Base-by-base conservation (phyloP, 2,797 vertebrate genomes). In the Acropternis orthonyx region DNA sequence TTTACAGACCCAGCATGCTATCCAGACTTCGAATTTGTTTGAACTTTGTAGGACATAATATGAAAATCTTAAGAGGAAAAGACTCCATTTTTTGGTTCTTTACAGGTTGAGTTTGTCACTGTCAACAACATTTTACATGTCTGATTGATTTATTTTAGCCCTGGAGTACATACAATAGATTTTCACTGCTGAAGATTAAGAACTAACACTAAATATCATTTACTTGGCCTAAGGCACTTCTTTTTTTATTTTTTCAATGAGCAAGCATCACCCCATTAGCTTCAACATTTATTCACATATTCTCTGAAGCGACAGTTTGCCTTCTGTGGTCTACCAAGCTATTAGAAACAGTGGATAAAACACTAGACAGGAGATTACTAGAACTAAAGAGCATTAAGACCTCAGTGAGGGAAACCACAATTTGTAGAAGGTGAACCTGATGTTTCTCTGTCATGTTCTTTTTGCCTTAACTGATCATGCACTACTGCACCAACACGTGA, bases 261-360 rank as follows among this genome's bases (percentile, higher is more conserved):
- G 41, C 59, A 95, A 96, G 90, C 95, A 85, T 94, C 12, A 8
- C 78, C 73, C 54, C 90, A 94, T 95, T 97, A 97, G 80, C 91
- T 93, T 89, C 92, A 96, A 68, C 95, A 73, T 88, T 87, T 89
- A 56, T 92, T 95, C 95, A 63, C 13, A 1, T 92, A 66, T 63
- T 92, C 81, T 96, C 88, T 91, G 86, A 94, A 77, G 49, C 85
- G 77, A 97, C 79, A 74, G 84, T 85, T 88, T 44, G 66, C 82
- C 74, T 95, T 96, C 91, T 95, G 89, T 94, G 77, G 39, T 95
- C 88, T 93, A 76, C 39, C 56, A 88, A 87, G 73, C 54, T 73
- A 46, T 39, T 92, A 95, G 84, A 95, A 96, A 83, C 63, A 93
- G 78, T 74, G 52, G 68, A 75, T 77, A 69, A 84, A 88, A 91